Percentiles rank a stretch among this genome's conserved stretches.
phyloP scores from a whole-genome alignment of 2,797 vertebrate species.

The Lates japonicus region DNA sequence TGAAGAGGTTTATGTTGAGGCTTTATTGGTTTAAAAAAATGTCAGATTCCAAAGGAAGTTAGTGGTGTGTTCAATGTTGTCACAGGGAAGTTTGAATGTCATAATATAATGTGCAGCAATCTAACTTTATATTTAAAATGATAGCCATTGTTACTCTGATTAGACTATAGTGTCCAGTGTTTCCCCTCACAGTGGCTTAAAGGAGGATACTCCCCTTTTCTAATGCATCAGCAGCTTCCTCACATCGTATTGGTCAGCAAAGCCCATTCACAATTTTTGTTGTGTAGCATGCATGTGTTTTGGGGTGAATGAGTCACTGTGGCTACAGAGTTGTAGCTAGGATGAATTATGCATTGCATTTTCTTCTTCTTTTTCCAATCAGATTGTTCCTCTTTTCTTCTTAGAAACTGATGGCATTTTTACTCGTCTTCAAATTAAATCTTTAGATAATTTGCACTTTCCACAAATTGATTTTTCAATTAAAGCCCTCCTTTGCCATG shows the following conservation, averaged over 20 bases:
- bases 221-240: constrained; percentile 63
- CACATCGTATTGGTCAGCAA: constrained; percentile 55
- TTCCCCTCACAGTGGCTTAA: constrained; percentile 12
- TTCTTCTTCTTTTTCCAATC: neutral
- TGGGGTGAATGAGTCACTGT: constrained; percentile 36
- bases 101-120: neutral
- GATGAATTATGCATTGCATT: constrained; percentile 10
- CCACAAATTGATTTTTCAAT: neutral
- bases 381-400: neutral
- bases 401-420: neutral
- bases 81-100: neutral
- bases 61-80: neutral
- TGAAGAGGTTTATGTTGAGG: constrained; percentile 9
- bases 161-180: constrained; percentile 14
- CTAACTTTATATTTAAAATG: neutral
- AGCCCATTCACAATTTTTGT: constrained; percentile 55
- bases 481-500: neutral
- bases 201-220: constrained; percentile 43
- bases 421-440: neutral
- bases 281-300: constrained; percentile 25
- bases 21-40: constrained; percentile 1
- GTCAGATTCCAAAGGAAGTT: neutral
- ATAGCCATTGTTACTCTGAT: neutral
- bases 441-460: neutral
- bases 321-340: constrained; percentile 8